phyloP scores from a whole-genome alignment of 2,888 invertebrate species.

The Phoenoteleia sp. region DNA sequence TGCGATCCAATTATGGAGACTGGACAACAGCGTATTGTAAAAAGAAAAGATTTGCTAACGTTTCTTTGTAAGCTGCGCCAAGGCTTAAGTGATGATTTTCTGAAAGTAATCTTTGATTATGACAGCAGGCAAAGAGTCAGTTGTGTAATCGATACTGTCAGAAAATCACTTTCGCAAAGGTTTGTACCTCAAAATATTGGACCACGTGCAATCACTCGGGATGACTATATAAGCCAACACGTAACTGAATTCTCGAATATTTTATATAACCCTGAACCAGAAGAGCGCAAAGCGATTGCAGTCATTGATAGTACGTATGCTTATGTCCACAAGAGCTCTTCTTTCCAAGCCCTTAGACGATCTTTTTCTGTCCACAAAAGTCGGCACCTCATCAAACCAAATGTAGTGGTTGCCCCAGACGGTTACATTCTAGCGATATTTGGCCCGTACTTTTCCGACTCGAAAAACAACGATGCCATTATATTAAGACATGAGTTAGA shows the following conservation, averaged over 20 bases:
- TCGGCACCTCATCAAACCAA: too few relatives aligned
- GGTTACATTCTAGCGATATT: constrained; percentile 18
- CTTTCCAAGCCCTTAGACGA: background rate
- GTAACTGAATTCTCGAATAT: constrained; percentile 33
- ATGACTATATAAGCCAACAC: constrained; percentile 23
- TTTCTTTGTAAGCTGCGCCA: constrained; percentile 51
- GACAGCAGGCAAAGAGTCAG: constrained; percentile 26
- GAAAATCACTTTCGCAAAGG: constrained; percentile 2
- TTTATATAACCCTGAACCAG: constrained; percentile 31
- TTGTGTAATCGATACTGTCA: background rate
- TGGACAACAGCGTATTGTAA: constrained; percentile 17
- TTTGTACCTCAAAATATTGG: constrained; percentile 45
- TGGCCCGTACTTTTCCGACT: constrained; percentile 4
- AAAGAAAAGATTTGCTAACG: constrained; percentile 28
- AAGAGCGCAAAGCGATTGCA: constrained; percentile 10
- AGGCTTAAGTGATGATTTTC: constrained; percentile 35
- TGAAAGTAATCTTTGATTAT: constrained; percentile 39
- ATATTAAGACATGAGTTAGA: background rate
- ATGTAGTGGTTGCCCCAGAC: background rate
- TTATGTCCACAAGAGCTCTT: background rate
- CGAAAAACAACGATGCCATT: constrained; percentile 1
- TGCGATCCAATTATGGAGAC: constrained; percentile 35
- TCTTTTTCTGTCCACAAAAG: too few relatives aligned
- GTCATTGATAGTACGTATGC: constrained; percentile 20
- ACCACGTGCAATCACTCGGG: background rate